phyloP scores from a whole-genome alignment of 2,888 invertebrate genomes.

The Amblyteles armatorius region DNA sequence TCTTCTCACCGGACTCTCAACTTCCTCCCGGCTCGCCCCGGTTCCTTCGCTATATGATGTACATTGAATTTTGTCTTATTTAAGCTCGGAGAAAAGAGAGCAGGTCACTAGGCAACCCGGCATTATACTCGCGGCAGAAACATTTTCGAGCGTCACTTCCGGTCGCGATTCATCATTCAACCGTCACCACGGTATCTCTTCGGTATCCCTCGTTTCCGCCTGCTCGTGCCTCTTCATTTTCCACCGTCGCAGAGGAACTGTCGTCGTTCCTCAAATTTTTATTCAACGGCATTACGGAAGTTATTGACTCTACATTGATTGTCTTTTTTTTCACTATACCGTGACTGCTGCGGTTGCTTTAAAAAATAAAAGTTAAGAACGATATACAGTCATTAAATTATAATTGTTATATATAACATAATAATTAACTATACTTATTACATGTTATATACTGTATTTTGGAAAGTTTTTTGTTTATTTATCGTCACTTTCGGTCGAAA shows the following conservation, averaged over 20 bases:
- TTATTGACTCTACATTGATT: conserved; percentile 22
- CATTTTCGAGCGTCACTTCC: conserved; percentile 57
- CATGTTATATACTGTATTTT: too few species aligned
- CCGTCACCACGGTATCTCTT: conserved; percentile 14
- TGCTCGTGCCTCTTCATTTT: neutral
- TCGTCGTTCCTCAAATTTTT: neutral
- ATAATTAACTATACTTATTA: too few species aligned
- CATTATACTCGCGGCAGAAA: conserved; percentile 59
- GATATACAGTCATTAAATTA: too few species aligned
- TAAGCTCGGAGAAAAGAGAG: conserved; percentile 34
- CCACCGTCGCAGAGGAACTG: conserved; percentile 24
- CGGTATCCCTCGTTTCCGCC: neutral
- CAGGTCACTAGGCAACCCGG: conserved; percentile 43
- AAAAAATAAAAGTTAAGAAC: too few species aligned
- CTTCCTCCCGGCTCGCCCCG: conserved; percentile 30
- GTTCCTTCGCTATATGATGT: conserved; percentile 41
- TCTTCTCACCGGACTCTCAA: conserved; percentile 36
- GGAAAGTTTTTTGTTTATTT: too few species aligned
- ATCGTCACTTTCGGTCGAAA: too few species aligned
- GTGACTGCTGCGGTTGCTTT: too few species aligned
- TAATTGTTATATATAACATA: too few species aligned
- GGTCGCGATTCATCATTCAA: conserved; percentile 59
- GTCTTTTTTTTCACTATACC: neutral
- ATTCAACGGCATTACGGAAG: neutral
- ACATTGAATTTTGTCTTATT: conserved; percentile 58